phyloP scores from a whole-genome alignment of 2,113 vertebrate genomes.

The Microtus ochrogaster region DNA sequence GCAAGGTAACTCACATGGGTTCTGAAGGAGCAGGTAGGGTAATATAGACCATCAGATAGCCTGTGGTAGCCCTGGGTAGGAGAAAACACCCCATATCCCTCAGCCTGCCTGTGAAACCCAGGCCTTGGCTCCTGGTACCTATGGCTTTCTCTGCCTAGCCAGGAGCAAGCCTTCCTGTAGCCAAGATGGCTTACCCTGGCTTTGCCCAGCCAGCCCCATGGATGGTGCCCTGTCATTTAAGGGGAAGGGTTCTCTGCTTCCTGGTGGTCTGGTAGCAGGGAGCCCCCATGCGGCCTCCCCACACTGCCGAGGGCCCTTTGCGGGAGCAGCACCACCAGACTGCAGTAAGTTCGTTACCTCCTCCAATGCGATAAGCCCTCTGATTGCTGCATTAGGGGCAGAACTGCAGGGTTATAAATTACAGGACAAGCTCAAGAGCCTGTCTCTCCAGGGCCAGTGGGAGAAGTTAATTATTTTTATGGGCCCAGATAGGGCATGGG shows the following conservation, averaged over 20 bases:
- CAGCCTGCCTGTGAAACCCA: accelerated
- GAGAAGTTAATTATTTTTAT: conserved; percentile 89
- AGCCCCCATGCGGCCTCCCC: background rate
- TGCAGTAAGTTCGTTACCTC: conserved; percentile 86
- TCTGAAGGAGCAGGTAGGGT: background rate
- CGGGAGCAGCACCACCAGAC: background rate
- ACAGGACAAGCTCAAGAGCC: conserved; percentile 82
- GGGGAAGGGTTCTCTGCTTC: background rate
- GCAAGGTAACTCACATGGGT: background rate
- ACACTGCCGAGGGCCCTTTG: background rate
- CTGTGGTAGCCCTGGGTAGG: accelerated
- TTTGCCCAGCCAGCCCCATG: accelerated
- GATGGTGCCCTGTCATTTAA: background rate
- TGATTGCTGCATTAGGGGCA: conserved; percentile 84
- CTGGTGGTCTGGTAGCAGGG: background rate
- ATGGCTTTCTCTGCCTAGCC: background rate
- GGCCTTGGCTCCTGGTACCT: background rate
- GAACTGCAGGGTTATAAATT: conserved; percentile 85
- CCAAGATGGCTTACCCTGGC: background rate
- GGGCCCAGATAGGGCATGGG: conserved; percentile 85
- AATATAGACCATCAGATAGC: background rate
- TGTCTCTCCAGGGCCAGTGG: conserved; percentile 82
- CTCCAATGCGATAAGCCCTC: conserved; percentile 82
- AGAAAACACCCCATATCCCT: accelerated
- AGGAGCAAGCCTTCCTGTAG: background rate